A percentile compares a stretch with the other conserved stretches of the same genome.
phyloP scores from a whole-genome alignment of 2,113 vertebrate genomes.

The Chamaea fasciata region DNA sequence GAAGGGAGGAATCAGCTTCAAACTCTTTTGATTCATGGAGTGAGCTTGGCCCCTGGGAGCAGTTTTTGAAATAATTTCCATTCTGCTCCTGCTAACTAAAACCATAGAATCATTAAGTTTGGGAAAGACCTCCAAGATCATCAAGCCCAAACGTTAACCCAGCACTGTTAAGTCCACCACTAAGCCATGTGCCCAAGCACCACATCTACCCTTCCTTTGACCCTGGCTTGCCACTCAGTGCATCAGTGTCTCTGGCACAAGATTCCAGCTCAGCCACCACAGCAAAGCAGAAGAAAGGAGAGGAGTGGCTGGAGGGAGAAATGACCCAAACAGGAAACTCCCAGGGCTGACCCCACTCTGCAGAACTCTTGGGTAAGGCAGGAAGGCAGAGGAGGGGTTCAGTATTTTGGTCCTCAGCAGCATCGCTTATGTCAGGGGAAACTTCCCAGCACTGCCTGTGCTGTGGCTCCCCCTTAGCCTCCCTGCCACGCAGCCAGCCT shows the following conservation, averaged over 20 bases:
- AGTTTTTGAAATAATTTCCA: background rate
- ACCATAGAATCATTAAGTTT: background rate
- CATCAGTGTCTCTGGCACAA: background rate
- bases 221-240: background rate
- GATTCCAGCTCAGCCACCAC: background rate
- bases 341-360: background rate
- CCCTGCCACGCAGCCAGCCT: background rate
- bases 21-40: background rate
- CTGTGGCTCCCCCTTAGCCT: background rate
- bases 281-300: background rate
- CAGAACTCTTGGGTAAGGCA: background rate
- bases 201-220: background rate
- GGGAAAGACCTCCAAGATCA: background rate
- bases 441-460: background rate
- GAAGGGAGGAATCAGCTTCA: background rate
- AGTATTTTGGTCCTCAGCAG: background rate
- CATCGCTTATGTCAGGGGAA: fast-evolving
- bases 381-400: background rate
- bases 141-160: background rate
- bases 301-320: background rate
- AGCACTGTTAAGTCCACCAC: background rate
- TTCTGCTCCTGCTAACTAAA: background rate
- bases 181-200: background rate
- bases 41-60: background rate
- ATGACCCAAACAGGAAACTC: background rate